phyloP scores from a whole-genome alignment of 2,797 vertebrate species.

The Microctenopoma stevenorrisi region DNA sequence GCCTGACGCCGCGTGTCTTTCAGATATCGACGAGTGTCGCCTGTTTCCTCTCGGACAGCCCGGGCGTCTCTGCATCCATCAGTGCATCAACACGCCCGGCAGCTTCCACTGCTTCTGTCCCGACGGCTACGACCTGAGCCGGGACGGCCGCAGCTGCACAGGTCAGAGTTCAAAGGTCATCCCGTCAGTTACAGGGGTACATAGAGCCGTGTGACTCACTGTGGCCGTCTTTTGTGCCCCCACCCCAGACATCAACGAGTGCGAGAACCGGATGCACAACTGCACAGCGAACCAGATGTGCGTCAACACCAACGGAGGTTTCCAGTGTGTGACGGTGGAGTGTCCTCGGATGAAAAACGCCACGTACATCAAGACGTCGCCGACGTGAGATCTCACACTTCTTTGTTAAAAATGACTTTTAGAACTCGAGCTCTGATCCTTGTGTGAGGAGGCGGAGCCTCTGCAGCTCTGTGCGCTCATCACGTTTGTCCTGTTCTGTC shows the following conservation, averaged over 20 bases:
- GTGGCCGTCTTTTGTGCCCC: not conserved
- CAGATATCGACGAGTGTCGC: slow-evolving; percentile 89
- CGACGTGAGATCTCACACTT: slow-evolving; percentile 79
- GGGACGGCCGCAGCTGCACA: slow-evolving; percentile 81
- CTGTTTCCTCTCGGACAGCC: slow-evolving; percentile 81
- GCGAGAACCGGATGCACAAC: slow-evolving; percentile 77
- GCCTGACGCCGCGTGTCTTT: not conserved
- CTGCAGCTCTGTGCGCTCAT: no score
- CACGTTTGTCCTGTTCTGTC: no score
- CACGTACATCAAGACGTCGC: slow-evolving; percentile 88
- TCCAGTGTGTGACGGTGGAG: slow-evolving; percentile 83
- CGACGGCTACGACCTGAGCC: slow-evolving; percentile 79
- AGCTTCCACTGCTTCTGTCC: slow-evolving; percentile 89
- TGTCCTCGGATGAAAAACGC: slow-evolving; percentile 83
- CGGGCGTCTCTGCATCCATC: slow-evolving; percentile 83
- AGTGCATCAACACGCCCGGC: slow-evolving; percentile 87
- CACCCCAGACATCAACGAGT: slow-evolving; percentile 86
- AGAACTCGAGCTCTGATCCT: no score
- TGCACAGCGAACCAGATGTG: slow-evolving; percentile 83
- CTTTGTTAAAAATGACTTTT: no score
- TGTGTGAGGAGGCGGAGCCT: no score
- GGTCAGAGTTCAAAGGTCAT: slow-evolving; percentile 71
- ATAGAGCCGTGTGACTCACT: not conserved
- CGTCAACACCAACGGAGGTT: slow-evolving; percentile 86
- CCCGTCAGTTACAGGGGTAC: rapidly evolving